A percentile compares a stretch with the other conserved stretches of the same genome.
Conservation (phyloP, 1,140 invertebrate species). For the Caenorhabditis briggsae region DNA sequence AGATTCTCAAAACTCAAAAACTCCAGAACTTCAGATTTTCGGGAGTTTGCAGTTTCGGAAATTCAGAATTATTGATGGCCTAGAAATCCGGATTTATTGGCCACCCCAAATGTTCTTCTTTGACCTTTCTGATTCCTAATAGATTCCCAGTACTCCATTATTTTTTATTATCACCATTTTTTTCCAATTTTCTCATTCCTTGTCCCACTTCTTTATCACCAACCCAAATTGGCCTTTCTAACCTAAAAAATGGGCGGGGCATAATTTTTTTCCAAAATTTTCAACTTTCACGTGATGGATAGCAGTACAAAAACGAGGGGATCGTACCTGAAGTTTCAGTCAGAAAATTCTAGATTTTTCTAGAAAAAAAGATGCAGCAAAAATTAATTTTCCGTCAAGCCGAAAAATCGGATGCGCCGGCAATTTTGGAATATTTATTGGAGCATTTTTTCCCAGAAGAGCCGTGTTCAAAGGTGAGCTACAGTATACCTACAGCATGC, state of each 20-base stretch:
- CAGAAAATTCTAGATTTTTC: not conserved
- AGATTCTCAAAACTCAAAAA: too few species aligned
- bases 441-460: conserved; percentile 8
- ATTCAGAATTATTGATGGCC: too few species aligned
- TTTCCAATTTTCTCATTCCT: not conserved
- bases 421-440: not conserved
- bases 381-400: conserved; percentile 5
- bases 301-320: not conserved
- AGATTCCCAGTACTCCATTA: too few species aligned
- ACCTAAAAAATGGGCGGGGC: not conserved
- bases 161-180: not conserved
- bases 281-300: not conserved
- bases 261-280: not conserved
- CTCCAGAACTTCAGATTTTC: too few species aligned
- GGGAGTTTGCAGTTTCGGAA: too few species aligned
- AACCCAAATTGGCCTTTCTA: not conserved
- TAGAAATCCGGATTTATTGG: too few species aligned
- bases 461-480: conserved; percentile 13
- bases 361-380: conserved; percentile 22
- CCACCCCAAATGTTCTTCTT: too few species aligned
- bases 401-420: not conserved
- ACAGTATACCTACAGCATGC: too few species aligned
- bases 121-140: too few species aligned
- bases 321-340: not conserved
- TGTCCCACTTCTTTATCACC: not conserved